A percentile compares a stretch with the other conserved stretches of the same genome.
These are phyloP conservation scores for Istiophorus platypterus DNA, from an alignment of 2,113 vertebrate species.

Conservation along the genomic window DNA sequence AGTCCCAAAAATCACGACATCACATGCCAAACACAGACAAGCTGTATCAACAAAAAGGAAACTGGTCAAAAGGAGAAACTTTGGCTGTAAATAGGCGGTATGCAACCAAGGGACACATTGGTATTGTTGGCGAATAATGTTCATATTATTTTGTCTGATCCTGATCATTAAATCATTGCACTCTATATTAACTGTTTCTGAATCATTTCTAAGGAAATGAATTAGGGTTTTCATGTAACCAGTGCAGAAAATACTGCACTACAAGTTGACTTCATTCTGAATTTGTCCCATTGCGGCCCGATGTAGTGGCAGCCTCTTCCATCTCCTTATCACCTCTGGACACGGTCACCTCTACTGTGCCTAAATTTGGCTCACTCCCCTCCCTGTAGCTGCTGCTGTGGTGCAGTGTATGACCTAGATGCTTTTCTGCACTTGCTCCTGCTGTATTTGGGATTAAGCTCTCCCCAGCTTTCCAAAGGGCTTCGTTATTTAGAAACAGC, in stretches of 20 bases:
- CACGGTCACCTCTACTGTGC: slow-evolving; percentile 66
- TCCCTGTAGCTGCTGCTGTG: slow-evolving; percentile 51
- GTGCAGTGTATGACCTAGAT: slow-evolving; percentile 74
- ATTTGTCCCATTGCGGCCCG: slow-evolving; percentile 43
- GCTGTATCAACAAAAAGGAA: slow-evolving; percentile 6
- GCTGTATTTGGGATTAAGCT: slow-evolving; percentile 66
- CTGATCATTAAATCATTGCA: neutral
- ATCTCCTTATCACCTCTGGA: slow-evolving; percentile 73
- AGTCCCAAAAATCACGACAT: neutral
- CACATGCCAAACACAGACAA: neutral
- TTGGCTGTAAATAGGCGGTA: neutral
- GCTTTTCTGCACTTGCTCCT: slow-evolving; percentile 54
- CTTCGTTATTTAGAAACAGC: slow-evolving; percentile 74
- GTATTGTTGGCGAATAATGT: neutral
- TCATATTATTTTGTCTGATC: neutral
- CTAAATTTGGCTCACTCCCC: slow-evolving; percentile 61
- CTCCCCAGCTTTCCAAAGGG: slow-evolving; percentile 45
- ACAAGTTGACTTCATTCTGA: slow-evolving; percentile 39
- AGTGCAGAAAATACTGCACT: slow-evolving; percentile 18
- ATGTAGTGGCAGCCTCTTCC: slow-evolving; percentile 13
- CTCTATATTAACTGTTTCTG: neutral
- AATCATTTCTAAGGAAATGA: slow-evolving; percentile 3
- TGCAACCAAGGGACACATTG: neutral
- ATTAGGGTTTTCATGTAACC: slow-evolving; percentile 30
- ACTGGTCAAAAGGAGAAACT: neutral